These are phyloP conservation scores for Temnopleurus reevesii DNA, from an alignment of 53 echinoderm and acorn worm species.

Conservation along the genomic window DNA sequence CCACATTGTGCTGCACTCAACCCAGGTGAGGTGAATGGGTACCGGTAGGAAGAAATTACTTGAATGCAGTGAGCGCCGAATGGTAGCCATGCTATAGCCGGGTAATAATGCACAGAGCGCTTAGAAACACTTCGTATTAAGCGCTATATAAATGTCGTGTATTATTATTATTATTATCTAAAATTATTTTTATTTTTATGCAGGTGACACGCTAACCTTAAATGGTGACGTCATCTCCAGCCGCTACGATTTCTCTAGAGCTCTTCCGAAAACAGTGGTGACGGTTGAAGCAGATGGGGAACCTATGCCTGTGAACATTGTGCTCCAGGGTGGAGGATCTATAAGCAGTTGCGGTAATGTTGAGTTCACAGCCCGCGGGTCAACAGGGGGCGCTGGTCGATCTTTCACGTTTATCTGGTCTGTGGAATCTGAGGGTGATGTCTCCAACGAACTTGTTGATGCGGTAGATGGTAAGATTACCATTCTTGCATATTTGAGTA, in stretches of 20 bases:
- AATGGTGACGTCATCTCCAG: background rate
- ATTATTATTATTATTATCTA: too few species aligned
- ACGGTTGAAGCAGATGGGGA: background rate
- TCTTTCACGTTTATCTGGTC: background rate
- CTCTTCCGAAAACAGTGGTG: background rate
- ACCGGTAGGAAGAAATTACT: too few species aligned
- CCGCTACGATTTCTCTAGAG: background rate
- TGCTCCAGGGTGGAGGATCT: background rate
- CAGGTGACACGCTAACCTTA: background rate
- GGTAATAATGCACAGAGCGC: too few species aligned
- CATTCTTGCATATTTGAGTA: too few species aligned
- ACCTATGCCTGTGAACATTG: background rate
- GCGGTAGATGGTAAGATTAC: background rate
- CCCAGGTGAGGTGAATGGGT: too few species aligned
- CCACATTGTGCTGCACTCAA: too few species aligned
- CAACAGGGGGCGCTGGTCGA: background rate
- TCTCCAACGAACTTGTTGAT: background rate
- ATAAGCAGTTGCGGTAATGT: constrained; percentile 18
- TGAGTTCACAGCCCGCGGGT: background rate
- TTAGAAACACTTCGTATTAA: too few species aligned
- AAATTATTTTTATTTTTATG: too few species aligned
- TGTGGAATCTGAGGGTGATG: background rate
- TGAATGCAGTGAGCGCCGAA: too few species aligned
- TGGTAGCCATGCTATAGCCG: too few species aligned
- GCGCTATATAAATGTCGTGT: too few species aligned